These are phyloP conservation scores for Hassar affinis DNA, from an alignment of 2,113 vertebrate genomes.

Conservation along the genomic window DNA sequence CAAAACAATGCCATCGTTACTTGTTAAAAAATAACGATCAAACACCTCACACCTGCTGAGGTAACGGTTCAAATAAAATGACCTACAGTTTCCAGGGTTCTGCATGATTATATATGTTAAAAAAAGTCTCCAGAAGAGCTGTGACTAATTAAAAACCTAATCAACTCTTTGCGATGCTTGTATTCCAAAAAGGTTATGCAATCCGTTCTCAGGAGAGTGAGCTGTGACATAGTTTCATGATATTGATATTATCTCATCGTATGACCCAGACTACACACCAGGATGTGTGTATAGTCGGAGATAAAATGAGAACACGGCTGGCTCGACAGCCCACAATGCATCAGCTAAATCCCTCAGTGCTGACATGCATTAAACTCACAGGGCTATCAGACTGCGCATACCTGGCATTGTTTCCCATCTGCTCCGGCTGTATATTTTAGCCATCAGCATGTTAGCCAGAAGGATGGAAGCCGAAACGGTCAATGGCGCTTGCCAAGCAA, in stretches of 20 bases:
- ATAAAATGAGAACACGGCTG: neutral
- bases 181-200: too few relatives aligned
- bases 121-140: too few relatives aligned
- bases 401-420: constrained; percentile 29
- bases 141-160: too few relatives aligned
- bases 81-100: neutral
- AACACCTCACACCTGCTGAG: neutral
- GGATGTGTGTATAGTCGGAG: too few relatives aligned
- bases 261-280: neutral
- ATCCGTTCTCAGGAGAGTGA: too few relatives aligned
- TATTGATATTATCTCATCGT: too few relatives aligned
- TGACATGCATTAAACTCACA: constrained; percentile 7
- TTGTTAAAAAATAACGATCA: neutral
- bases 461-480: constrained; percentile 12
- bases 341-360: neutral
- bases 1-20: neutral
- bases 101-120: too few relatives aligned
- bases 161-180: too few relatives aligned
- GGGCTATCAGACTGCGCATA: neutral
- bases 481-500: neutral
- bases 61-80: neutral
- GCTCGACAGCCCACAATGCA: neutral
- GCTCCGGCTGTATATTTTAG: constrained; percentile 13
- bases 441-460: constrained; percentile 11
- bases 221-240: too few relatives aligned